Percentiles rank a stretch among this genome's conserved stretches.
These are phyloP conservation scores for Rhopalosiphum nymphaeae DNA, from an alignment of 2,888 invertebrate species.

Conservation along the genomic window DNA sequence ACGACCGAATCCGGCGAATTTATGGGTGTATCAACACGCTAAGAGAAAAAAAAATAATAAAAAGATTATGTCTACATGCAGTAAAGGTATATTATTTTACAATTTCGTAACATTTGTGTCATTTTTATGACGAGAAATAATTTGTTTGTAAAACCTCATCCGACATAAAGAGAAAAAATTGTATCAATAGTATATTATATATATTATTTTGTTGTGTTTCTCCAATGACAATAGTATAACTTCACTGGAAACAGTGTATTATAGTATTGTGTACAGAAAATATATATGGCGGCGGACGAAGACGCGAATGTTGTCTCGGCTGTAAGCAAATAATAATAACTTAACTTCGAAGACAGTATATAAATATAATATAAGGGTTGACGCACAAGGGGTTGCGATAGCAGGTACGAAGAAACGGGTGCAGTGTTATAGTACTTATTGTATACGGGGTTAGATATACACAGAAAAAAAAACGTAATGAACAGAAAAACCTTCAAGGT, in stretches of 20 bases:
- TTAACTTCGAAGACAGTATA: background rate
- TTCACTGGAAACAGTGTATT: background rate
- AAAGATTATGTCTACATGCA: background rate
- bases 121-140: background rate
- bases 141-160: background rate
- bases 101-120: background rate
- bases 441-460: background rate
- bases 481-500: background rate
- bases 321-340: background rate
- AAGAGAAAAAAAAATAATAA: background rate
- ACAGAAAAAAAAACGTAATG: background rate
- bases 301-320: background rate
- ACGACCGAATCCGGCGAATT: background rate
- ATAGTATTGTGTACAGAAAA: background rate
- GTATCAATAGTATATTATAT: background rate
- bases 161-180: background rate
- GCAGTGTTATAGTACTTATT: background rate
- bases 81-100: background rate
- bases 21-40: background rate
- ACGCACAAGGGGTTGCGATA: background rate
- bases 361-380: background rate
- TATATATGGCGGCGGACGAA: background rate
- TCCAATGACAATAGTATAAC: background rate
- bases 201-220: background rate
- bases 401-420: background rate